Base-by-base conservation (phyloP, 2,113 vertebrate genomes). In the Hyaena hyaena region DNA sequence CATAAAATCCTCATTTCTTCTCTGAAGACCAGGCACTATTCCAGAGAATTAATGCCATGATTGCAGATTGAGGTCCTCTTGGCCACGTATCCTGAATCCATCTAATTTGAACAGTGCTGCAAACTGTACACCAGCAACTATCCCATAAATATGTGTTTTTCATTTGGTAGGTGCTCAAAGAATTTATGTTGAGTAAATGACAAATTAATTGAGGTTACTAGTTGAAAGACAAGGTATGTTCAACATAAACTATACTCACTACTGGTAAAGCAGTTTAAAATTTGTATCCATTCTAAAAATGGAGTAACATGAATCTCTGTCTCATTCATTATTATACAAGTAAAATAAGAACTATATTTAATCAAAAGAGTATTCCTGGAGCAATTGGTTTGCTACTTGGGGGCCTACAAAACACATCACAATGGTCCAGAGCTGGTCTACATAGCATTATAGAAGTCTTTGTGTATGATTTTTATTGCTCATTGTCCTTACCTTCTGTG, bases 381-480 rank as follows among this genome's bases (percentile, higher is more conserved):
- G 53, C 80, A 97, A 97, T 35, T 95, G 77, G 35, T 43, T 95
- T 61, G 43, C 66, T 98, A 80, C 96, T 97, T 85, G 15, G 82
- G 71, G 33, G 79, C 81, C 81, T 84, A 87, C 69, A 96, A 89
- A 98, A 74, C 93, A 93, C 33, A 86, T 43, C 63, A 65, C 96
- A 97, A 89, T 95, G 83, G 82, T 35, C 97, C 86, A 96, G 88
- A 93, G 79, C 77, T 96, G 66, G 33, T 79, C 58, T 96, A 88
- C 79, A 58, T 65, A 68, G 66, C 80, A 77, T 98, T 98, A 98
- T 93, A 98, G 90, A 87, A 97, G 94, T 61, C 95, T 98, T 95
- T 98, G 84, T 95, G 86, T 97, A n/a, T 97, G 90, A 87, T 95
- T 98, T 98, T 98, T 98, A 98, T 98, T 98, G 98, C 98, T 96